phyloP scores from a whole-genome alignment of 2,888 invertebrate species.

The Lepidochitona cinerea region DNA sequence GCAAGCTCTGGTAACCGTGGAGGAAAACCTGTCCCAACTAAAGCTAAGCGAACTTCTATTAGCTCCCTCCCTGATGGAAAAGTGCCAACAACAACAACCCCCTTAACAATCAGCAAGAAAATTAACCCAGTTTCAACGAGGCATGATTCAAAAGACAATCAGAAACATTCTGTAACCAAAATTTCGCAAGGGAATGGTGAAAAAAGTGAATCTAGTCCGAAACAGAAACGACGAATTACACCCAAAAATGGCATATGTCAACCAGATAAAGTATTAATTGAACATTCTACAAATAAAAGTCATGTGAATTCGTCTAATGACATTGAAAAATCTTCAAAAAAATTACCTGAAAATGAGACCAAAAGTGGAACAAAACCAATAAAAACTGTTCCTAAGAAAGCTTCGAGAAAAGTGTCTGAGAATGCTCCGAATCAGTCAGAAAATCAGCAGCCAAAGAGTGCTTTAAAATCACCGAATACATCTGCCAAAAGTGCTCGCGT shows the following conservation, averaged over 20 bases:
- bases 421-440: not conserved
- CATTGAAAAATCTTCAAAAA: not conserved
- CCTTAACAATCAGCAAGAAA: not conserved
- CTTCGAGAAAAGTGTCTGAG: not conserved
- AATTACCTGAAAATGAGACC: not conserved
- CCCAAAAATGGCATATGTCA: not conserved
- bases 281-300: not conserved
- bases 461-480: conserved; percentile 8
- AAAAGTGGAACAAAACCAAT: not conserved
- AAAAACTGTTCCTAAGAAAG: too few relatives aligned
- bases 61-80: not conserved
- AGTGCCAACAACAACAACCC: not conserved
- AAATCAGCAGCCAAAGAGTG: not conserved
- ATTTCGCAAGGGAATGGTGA: not conserved
- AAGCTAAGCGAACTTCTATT: not conserved
- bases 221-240: not conserved
- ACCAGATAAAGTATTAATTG: not conserved
- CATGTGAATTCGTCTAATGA: not conserved
- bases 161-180: not conserved
- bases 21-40: conserved; percentile 3
- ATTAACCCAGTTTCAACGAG: not conserved
- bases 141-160: not conserved
- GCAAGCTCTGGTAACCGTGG: not conserved
- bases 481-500: conserved; percentile 26
- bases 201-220: not conserved